phyloP scores from a whole-genome alignment of 2,888 invertebrate species.

The Heteromyza rotundicornis region DNA sequence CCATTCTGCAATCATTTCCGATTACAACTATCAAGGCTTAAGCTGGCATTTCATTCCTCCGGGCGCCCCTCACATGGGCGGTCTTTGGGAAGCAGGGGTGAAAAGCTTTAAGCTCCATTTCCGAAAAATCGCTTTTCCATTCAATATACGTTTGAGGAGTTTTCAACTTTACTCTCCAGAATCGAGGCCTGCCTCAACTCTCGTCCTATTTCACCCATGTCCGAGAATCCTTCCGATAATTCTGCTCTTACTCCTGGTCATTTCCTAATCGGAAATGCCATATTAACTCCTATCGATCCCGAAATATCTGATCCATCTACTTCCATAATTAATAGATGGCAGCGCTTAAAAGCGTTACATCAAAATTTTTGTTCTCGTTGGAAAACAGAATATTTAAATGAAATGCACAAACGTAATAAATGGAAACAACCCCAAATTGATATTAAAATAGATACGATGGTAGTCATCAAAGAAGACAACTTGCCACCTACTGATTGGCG shows the following conservation, averaged over 20 bases:
- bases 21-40: too few species aligned
- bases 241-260: conserved; percentile 8
- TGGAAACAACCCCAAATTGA: too few species aligned
- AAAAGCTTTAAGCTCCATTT: conserved; percentile 18
- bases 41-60: neutral
- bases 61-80: conserved; percentile 6
- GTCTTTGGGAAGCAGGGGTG: neutral
- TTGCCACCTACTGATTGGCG: too few species aligned
- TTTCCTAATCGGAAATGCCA: conserved; percentile 10
- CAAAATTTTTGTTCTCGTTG: too few species aligned
- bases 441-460: too few species aligned
- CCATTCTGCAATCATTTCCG: neutral
- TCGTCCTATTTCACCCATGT: conserved; percentile 6
- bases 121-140: neutral
- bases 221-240: conserved; percentile 7
- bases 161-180: conserved; percentile 7
- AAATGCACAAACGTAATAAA: too few species aligned
- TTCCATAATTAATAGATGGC: too few species aligned
- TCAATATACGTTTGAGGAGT: conserved; percentile 21
- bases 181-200: conserved; percentile 18
- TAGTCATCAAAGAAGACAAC: too few species aligned
- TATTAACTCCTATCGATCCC: too few species aligned
- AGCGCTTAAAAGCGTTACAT: too few species aligned
- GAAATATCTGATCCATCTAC: too few species aligned
- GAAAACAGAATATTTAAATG: too few species aligned